Evolutionary conservation across 2,797 vertebrate species (phyloP).

Genomic region (Pagetopsis macropterus): DNA sequence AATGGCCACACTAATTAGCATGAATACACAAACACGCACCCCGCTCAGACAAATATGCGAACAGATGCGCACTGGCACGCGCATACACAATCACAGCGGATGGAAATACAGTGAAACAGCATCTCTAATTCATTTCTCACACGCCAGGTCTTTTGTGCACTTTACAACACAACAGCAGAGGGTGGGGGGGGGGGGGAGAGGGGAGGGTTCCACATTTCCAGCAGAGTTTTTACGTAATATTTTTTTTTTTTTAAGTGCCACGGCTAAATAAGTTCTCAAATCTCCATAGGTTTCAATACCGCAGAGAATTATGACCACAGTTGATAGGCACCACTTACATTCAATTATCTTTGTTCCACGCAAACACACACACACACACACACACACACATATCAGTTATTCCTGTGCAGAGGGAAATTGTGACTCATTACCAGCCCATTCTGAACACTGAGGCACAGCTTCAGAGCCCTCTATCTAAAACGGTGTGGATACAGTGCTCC

Average conservation of each 20-base stretch:
- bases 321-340: slow-evolving; percentile 74
- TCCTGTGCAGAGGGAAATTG: slow-evolving; percentile 52
- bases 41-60: slow-evolving; percentile 48
- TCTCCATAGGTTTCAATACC: slow-evolving; percentile 62
- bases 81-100: slow-evolving; percentile 17
- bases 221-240: slow-evolving; percentile 56
- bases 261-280: slow-evolving; percentile 71
- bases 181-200: background rate
- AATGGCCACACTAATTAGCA: slow-evolving; percentile 63
- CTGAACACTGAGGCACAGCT: slow-evolving; percentile 51
- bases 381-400: slow-evolving; percentile 22
- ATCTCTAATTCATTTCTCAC: slow-evolving; percentile 55
- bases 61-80: slow-evolving; percentile 25
- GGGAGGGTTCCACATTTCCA: slow-evolving; percentile 26
- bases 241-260: slow-evolving; percentile 71
- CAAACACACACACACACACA: slow-evolving; percentile 16
- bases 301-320: slow-evolving; percentile 60
- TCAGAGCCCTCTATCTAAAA: slow-evolving; percentile 61
- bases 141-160: slow-evolving; percentile 45
- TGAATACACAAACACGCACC: slow-evolving; percentile 60
- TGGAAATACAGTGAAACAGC: slow-evolving; percentile 38
- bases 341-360: slow-evolving; percentile 70
- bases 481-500: slow-evolving; percentile 52
- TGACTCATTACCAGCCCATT: slow-evolving; percentile 61
- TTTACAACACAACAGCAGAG: slow-evolving; percentile 22